Conservation (phyloP, 2,888 invertebrate species). For the Perdita meconis region DNA sequence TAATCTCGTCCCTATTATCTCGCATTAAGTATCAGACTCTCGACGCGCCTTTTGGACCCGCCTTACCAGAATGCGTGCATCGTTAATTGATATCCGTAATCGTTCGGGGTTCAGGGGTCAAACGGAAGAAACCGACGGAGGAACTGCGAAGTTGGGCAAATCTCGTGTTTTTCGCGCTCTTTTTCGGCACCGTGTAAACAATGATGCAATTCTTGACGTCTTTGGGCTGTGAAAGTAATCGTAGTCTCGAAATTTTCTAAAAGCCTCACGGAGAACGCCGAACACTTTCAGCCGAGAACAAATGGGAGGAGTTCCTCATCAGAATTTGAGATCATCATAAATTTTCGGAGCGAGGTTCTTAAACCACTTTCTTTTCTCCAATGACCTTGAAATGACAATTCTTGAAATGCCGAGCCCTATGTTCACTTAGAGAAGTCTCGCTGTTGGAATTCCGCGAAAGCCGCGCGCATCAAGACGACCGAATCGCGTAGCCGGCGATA, state of each 20-base stretch:
- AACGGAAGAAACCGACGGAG: conserved; percentile 31
- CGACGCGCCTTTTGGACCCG: conserved; percentile 72
- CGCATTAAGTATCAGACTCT: conserved; percentile 71
- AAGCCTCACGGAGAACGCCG: too few species aligned
- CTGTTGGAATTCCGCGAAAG: background rate
- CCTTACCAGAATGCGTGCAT: conserved; percentile 55
- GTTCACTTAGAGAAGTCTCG: background rate
- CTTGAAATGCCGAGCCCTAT: background rate
- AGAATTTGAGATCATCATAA: too few species aligned
- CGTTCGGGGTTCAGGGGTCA: conserved; percentile 58
- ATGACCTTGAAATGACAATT: too few species aligned
- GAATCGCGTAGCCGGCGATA: conserved; percentile 25
- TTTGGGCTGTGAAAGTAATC: background rate
- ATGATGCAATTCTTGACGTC: conserved; percentile 25
- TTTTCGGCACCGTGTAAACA: conserved; percentile 4
- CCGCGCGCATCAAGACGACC: background rate
- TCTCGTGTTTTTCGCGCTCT: background rate
- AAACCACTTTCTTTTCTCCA: too few species aligned
- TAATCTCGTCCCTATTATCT: conserved; percentile 56
- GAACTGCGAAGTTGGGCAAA: conserved; percentile 30
- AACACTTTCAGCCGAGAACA: too few species aligned
- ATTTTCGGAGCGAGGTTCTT: too few species aligned
- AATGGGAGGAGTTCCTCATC: too few species aligned
- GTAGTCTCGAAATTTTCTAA: too few species aligned
- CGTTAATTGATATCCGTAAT: conserved; percentile 74